A percentile compares a stretch with the other conserved stretches of the same genome.
phyloP scores from a whole-genome alignment of 2,797 vertebrate species.

The Mormyrus hasselquistii region DNA sequence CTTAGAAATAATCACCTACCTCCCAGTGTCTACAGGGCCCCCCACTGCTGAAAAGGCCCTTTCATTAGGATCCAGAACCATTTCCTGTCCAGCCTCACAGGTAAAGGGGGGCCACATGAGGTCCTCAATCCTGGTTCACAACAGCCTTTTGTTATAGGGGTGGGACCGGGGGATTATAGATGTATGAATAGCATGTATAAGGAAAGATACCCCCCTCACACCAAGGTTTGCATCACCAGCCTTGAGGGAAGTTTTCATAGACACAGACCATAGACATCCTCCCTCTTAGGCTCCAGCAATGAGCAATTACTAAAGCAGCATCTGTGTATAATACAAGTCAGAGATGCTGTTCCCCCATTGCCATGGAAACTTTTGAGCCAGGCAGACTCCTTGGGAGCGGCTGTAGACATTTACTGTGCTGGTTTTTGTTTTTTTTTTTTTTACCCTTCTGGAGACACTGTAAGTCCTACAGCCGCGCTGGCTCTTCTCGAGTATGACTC shows the following conservation, averaged over 20 bases:
- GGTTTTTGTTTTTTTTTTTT: background rate
- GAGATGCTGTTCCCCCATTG: background rate
- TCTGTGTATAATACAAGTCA: background rate
- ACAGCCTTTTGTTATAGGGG: background rate
- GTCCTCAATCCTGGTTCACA: background rate
- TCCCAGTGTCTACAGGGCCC: background rate
- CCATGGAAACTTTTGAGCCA: background rate
- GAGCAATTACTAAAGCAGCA: background rate
- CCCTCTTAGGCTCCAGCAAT: background rate
- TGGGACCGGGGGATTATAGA: background rate
- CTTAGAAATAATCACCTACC: background rate
- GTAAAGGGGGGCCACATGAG: background rate
- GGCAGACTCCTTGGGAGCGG: background rate
- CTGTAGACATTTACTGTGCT: background rate
- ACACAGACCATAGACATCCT: background rate
- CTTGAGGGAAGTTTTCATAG: background rate
- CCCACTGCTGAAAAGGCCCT: background rate
- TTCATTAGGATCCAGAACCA: background rate
- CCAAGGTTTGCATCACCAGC: background rate
- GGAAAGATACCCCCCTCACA: background rate
- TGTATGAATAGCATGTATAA: background rate
- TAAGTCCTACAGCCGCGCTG: slow-evolving; percentile 24
- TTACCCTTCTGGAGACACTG: background rate
- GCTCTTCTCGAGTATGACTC: slow-evolving; percentile 23
- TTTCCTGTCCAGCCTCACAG: background rate